Percentiles rank a stretch among this genome's conserved stretches.
Conservation (phyloP, 2,797 vertebrate species). For the Ibycter americanus region DNA sequence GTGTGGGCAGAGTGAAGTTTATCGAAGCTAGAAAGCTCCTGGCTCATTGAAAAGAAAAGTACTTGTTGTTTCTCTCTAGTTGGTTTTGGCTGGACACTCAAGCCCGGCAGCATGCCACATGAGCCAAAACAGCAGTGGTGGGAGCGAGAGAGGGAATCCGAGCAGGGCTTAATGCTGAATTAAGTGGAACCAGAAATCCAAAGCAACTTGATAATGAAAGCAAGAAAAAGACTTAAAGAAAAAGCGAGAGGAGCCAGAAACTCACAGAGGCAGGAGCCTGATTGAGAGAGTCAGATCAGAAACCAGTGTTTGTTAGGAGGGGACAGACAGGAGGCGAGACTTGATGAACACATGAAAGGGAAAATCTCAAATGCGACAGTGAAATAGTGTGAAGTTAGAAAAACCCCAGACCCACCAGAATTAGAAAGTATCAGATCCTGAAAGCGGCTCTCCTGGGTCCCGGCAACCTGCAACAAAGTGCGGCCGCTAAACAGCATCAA, state of each 20-base stretch:
- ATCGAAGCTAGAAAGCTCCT: background rate
- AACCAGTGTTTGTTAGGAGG: rapidly evolving
- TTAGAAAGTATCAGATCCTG: background rate
- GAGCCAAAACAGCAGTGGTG: background rate
- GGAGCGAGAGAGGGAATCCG: background rate
- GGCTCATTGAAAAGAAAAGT: background rate
- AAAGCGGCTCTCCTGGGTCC: rapidly evolving
- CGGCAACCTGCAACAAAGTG: background rate
- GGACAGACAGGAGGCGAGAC: background rate
- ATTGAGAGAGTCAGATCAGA: background rate
- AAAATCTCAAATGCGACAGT: background rate
- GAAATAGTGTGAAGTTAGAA: background rate
- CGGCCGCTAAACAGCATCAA: background rate
- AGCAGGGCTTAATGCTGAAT: background rate
- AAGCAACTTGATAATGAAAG: background rate
- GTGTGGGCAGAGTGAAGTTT: background rate
- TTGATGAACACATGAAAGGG: background rate
- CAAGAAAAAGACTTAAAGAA: background rate
- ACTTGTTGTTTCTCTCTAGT: background rate
- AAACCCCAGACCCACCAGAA: background rate
- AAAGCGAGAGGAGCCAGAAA: background rate
- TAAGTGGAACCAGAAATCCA: background rate
- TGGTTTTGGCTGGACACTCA: background rate
- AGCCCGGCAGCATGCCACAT: background rate
- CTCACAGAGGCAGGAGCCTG: background rate